phyloP scores from a whole-genome alignment of 2,113 vertebrate genomes.

The Oophaga pumilio region DNA sequence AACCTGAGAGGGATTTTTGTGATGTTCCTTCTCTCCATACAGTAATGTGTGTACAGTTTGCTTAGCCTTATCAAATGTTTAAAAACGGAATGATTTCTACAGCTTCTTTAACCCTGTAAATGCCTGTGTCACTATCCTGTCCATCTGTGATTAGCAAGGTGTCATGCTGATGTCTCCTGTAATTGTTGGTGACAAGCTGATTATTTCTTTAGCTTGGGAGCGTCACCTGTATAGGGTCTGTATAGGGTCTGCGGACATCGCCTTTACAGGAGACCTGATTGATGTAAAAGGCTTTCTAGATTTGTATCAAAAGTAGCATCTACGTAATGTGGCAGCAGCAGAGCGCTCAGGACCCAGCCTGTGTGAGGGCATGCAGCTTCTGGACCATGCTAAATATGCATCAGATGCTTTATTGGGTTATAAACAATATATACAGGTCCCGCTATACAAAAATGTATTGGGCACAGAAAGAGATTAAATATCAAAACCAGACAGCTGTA shows the following conservation, averaged over 20 bases:
- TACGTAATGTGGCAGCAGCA: neutral
- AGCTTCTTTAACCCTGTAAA: constrained; percentile 36
- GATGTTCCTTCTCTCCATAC: neutral
- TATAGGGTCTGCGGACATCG: neutral
- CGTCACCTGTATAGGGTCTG: constrained; percentile 1
- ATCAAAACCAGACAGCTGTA: neutral
- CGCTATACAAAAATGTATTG: neutral
- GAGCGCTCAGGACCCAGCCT: neutral
- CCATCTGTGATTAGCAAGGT: neutral
- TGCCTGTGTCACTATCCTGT: constrained; percentile 19
- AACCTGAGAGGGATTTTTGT: constrained; percentile 55
- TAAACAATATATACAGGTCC: neutral
- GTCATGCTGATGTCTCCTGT: constrained; percentile 1
- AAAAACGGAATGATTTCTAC: constrained; percentile 11
- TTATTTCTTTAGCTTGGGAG: neutral
- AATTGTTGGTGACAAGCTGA: neutral
- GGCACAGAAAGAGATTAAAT: neutral
- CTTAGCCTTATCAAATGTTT: constrained; percentile 6
- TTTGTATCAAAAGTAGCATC: neutral
- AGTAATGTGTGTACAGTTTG: constrained; percentile 29
- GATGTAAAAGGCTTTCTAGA: neutral
- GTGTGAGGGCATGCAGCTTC: neutral
- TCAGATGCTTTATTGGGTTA: neutral
- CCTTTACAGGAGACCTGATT: no score
- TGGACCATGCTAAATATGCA: neutral